Evolutionary conservation across 2,113 vertebrate genomes (phyloP).

Genomic region (Benthochromis sp.): DNA sequence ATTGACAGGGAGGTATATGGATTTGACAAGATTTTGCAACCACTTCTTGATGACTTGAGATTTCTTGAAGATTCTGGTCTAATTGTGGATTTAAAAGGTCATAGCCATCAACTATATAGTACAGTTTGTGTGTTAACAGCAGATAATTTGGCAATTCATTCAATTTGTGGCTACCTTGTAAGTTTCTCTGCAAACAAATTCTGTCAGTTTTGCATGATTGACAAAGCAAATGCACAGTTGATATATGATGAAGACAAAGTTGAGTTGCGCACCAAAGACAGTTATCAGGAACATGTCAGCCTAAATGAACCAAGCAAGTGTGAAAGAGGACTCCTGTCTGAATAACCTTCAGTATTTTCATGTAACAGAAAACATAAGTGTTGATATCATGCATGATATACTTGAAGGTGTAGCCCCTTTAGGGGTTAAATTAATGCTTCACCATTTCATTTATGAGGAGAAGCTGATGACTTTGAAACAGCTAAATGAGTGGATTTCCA

Average conservation of each 20-base stretch:
- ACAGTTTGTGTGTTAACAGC: too few relatives aligned
- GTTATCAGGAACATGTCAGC: too few relatives aligned
- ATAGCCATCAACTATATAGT: not conserved
- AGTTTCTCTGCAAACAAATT: too few relatives aligned
- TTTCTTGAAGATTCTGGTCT: not conserved
- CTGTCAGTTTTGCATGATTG: not conserved
- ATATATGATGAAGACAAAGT: too few relatives aligned
- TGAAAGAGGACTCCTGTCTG: not conserved
- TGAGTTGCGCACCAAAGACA: not conserved
- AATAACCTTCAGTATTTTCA: not conserved
- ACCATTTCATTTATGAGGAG: not conserved
- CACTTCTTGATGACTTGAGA: not conserved
- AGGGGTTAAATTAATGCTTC: not conserved
- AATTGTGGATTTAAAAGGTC: not conserved
- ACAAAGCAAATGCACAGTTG: too few relatives aligned
- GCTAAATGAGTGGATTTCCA: not conserved
- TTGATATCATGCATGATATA: not conserved
- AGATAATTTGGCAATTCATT: too few relatives aligned
- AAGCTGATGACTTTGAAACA: not conserved
- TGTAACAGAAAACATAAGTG: not conserved
- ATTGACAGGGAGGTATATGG: not conserved
- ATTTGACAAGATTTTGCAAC: not conserved
- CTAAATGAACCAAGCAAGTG: too few relatives aligned
- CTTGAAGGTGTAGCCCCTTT: not conserved
- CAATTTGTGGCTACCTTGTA: accelerated